Base-by-base conservation (phyloP, 2,113 vertebrate genomes). In the Plectropomus leopardus region DNA sequence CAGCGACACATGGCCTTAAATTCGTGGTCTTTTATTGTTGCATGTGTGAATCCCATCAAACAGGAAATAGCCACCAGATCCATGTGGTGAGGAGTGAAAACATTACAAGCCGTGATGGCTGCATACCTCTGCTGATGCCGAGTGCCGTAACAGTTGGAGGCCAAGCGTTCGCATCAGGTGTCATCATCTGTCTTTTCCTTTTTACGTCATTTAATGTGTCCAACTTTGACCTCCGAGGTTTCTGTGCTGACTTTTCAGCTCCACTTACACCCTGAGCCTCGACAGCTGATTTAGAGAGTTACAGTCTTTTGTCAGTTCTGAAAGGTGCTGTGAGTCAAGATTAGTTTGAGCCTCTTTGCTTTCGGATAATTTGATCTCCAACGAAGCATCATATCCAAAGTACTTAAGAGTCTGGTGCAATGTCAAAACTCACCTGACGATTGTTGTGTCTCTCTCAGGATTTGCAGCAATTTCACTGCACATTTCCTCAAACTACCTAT, bases 51-150 rank as follows among this genome's bases (percentile, higher is more conserved):
- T 71, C 47, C 44, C 1, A 3, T 85, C 70, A 53, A 67, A 86
- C 78, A 86, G 86, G 75, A 89, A 89, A 83, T 75, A 72, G 57
- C 74, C 54, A 30, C 64, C 30, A 75, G 83, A 54, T 48, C 71
- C 83, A 66, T 74, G 86, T 21, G 30, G 75, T 6, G 78, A 28
- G 63, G 76, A 83, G 89, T 83, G 82, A 83, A 89, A 91, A 87
- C 87, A 87, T 87, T 83, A 91, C 82, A 85, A 88, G 80, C 86
- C 59, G 71, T 1, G 70, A 63, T 68, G 72, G 83, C 81, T 3
- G 73, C 75, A 77, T 82, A 47, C 45, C 78, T 77, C 65, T 9
- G 73, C 80, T 64, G 55, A 84, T 59, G 75, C 60, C 2, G 36
- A 26, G 42, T 8, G 78, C 55, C 4, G 1, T 17, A 77, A 44